Evolutionary conservation across 2,888 invertebrate genomes (phyloP), one percentile per base, ranked within the genome.

Genomic region (Agonopterix alstromeriana): DNA sequence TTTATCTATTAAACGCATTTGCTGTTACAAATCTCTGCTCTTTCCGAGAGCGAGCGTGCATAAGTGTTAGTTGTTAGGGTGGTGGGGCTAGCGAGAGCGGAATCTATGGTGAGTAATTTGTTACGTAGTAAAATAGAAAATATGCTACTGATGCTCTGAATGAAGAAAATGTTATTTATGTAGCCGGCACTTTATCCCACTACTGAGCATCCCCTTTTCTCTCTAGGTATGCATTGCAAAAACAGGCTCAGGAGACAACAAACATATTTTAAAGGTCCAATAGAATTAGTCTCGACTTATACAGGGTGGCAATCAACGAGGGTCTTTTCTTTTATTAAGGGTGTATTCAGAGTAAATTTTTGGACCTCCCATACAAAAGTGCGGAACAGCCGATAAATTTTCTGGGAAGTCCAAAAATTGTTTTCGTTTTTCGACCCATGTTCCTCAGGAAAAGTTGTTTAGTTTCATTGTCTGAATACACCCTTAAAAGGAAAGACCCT

Each of bases 1-100:
- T 82, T 84, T 85, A 83, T 80, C 78, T 83, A 77, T 79, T 85
- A 83, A 82, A 83, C 78, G 77, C 77, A 82, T 81, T 84, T 82
- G 67, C 70, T 73, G 75, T 74, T 71, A 79, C 76, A 81, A 82
- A 81, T 78, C 74, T 80, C 70, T 58, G 64, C 70, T 71, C 65
- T 69, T 58, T 58, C 49, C 49, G 58, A 45, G 56, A 61, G 65
- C 55, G 60, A 50, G 57, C 62, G 57, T 64, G 61, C 61, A 67
- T 65, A 63, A 63, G 56, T 63, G 56, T 52, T 55, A 54, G 50
- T 3, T 47, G 8, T 45, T 47, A 45, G 8, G 11, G 54, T 48
- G 49, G 36, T 35, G 49, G 57, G 58, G 57, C 46, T 1, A 0
- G 47, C 45, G 36, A 27, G 5, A 51, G 57, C 54, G 57, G 44